Evolutionary conservation across 2,113 vertebrate species (phyloP), one percentile per base, ranked within the genome.

Genomic region (Eonycteris spelaea): DNA sequence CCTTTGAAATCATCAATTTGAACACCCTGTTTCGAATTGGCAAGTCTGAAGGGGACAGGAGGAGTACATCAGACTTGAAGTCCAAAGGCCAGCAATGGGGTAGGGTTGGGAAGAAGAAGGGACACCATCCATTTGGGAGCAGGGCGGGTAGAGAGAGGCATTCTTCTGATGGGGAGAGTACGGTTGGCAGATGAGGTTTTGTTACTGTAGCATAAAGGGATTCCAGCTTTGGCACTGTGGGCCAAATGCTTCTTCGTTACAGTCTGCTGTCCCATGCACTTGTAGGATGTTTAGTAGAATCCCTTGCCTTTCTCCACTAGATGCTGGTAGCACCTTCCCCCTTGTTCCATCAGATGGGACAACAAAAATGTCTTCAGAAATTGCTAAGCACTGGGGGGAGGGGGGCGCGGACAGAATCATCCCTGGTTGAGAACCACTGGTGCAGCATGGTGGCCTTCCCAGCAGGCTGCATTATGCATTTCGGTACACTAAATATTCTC

Each of bases 1-100:
- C 88, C 97, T 98, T 97, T 96, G 96, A 98, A 98, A 97, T 98
- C 95, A 98, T 98, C 97, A 92, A 55, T 98, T 97, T 97, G 94
- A 98, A 98, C 84, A 67, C 91, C 96, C 94, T 98, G 87, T 86
- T 90, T 98, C 83, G 59, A 97, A 98, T 96, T 79, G 55, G 86
- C 87, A 95, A 63, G 97, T 97, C 85, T 93, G 77, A 91, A 92
- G 77, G 86, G 77, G 84, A 96, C 63, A 48, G 57, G 19, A 48
- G 57, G 19, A 40, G 22, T 63, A 70, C 68, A 74, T 2, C 22
- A 21, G 43, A 61, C 79, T 94, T 18, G 7, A 88, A 94, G 43
- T 86, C 45, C 61, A 70, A 84, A 53, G 74, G 18, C 24, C 40
- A 53, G 4, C 4, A 33, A 67, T 35, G 89, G 38, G 28, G 28